Base-by-base conservation (phyloP, 2,888 invertebrate genomes). In the Sinodicranocentrus sp. region DNA sequence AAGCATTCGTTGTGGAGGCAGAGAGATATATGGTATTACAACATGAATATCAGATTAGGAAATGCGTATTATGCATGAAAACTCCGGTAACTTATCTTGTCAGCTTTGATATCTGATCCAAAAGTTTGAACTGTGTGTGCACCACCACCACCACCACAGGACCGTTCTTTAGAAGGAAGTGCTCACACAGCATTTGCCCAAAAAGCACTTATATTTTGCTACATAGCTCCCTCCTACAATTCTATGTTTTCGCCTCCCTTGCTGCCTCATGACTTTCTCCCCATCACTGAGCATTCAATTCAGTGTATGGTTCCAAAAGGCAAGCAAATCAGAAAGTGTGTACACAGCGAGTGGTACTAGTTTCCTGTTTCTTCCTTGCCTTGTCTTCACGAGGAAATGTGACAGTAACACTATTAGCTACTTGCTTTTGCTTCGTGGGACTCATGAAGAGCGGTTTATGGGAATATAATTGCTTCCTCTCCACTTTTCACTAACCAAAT, bases 41-140 rank as follows among this genome's bases (percentile, higher is more conserved):
- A 13, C 33, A 33, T 39, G 63, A 63, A 43, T 65, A 65, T 65
- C 8, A 65, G 39, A 23, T 19, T 39, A 65, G 65, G 43, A 65
- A 65, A 43, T 65, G 17, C 43, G 17, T 59, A 70, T 71, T 79
- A 79, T 79, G 79, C 79, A 79, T 63, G 79, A 61, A 52, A 54
- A 71, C 71, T 44, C 70, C 21, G 19, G 19, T 78, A 78, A 79
- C 79, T 79, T 79, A 72, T 79, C 79, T 48, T 75, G 63, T 39
- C 75, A 63, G 63, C 61, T 63, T 75, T 79, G 33, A 52, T 71
- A 79, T 79, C 79, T 48, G 71, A 79, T 79, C 71, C 61, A 63
- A 79, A 61, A 70, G 79, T 73, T 59, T 57, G 25, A 75, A 71
- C 54, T 79, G 70, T 39, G n/a, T n/a, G 61, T 61, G 72, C 77